These are phyloP conservation scores for Solenopsis invicta DNA, from an alignment of 1,140 invertebrate species.

Conservation along the genomic window DNA sequence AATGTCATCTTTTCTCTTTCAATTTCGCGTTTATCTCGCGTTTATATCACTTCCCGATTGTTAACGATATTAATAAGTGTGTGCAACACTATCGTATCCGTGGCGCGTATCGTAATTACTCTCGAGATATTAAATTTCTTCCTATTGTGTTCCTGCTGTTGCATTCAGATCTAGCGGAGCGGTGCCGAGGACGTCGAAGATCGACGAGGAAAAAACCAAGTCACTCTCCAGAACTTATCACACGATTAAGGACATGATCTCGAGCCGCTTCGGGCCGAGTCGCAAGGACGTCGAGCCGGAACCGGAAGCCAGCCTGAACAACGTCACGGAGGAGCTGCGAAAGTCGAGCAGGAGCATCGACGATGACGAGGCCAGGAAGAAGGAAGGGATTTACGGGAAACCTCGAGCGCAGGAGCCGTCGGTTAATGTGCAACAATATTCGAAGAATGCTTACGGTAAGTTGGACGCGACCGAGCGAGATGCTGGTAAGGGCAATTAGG, in stretches of 20 bases:
- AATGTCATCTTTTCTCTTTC: neutral
- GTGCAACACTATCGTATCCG: neutral
- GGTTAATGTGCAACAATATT: slow-evolving; percentile 84
- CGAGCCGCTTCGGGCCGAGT: slow-evolving; percentile 91
- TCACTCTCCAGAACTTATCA: slow-evolving; percentile 92
- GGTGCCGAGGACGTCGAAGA: slow-evolving; percentile 77
- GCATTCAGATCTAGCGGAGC: slow-evolving; percentile 77
- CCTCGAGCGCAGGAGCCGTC: slow-evolving; percentile 85
- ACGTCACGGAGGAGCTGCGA: slow-evolving; percentile 88
- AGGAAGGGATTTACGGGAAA: slow-evolving; percentile 88
- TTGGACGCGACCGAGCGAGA: neutral
- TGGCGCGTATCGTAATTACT: neutral
- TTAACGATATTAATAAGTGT: neutral
- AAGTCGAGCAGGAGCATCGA: slow-evolving; percentile 86
- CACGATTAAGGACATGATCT: slow-evolving; percentile 94
- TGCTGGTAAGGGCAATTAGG: neutral
- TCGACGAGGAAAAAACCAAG: slow-evolving; percentile 89
- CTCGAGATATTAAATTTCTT: slow-evolving; percentile 6
- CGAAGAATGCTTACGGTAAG: slow-evolving; percentile 83
- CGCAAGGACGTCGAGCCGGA: slow-evolving; percentile 88
- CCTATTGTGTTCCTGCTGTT: neutral
- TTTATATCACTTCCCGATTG: neutral
- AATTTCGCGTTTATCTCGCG: neutral
- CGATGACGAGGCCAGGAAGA: slow-evolving; percentile 84
- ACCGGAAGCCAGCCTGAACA: slow-evolving; percentile 89